Evolutionary conservation across 2,888 invertebrate species (phyloP), one percentile per base, ranked within the genome.

Genomic region (Melanotus villosus): DNA sequence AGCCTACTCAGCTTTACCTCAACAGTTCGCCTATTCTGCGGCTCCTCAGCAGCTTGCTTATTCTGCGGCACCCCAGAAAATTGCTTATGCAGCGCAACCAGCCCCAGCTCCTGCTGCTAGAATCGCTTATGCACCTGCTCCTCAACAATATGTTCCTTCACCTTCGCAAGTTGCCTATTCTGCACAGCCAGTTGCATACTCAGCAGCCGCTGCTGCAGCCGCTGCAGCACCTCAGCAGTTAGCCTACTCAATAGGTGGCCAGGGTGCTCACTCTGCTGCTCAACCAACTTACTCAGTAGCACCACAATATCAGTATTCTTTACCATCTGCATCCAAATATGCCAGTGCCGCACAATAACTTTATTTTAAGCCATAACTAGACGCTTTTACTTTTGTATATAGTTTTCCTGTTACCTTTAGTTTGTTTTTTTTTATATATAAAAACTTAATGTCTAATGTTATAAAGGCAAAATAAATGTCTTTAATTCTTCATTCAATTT

Each of bases 201-300:
- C 56, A 30, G 64, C 58, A 19, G 58, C 68, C 32, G 34, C 68
- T 6, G 18, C 69, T 34, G 9, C 69, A 14, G 43, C 74, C 68
- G 43, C 56, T 58, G 19, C 68, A 68, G 54, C 57, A 47, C 47
- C 68, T 1, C n/a, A n/a, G n/a, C n/a, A n/a, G n/a, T n/a, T n/a
- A n/a, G n/a, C n/a, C n/a, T n/a, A n/a, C n/a, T n/a, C n/a, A n/a
- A n/a, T n/a, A n/a, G n/a, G n/a, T n/a, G n/a, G n/a, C n/a, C 62
- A 70, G 47, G 57, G 50, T 21, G 54, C 64, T 26, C 72, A 71
- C 45, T 66, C 71, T 52, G 64, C 47, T 36, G 72, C 74, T 21
- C 80, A 80, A 50, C 75, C 76, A 60, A 72, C 74, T 26, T 75
- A 74, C 38, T 65, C 71, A 19, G 30, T 56, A 16, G 70, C 71